Evolutionary conservation across 2,113 vertebrate genomes (phyloP).

Genomic region (Psilopsiagon aurifrons): DNA sequence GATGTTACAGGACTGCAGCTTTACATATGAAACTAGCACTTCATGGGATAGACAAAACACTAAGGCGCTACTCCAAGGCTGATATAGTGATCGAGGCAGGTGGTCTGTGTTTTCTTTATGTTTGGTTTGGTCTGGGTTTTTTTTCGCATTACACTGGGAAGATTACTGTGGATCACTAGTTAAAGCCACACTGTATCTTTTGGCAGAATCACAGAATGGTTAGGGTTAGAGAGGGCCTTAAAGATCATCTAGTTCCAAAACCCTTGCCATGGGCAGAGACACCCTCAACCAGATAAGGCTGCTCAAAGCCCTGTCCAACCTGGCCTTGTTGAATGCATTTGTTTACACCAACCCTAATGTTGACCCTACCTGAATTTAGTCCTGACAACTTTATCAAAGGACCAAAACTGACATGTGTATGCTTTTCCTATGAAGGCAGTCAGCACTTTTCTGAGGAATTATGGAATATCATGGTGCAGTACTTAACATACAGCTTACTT

Average conservation of each 20-base stretch:
- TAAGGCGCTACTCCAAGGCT: neutral
- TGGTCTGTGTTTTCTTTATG: neutral
- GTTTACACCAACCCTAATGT: neutral
- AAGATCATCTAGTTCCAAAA: neutral
- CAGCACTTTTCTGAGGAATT: neutral
- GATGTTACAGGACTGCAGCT: neutral
- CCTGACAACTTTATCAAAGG: neutral
- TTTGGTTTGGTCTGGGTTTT: neutral
- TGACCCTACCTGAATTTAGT: neutral
- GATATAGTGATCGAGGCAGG: neutral
- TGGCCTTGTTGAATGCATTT: neutral
- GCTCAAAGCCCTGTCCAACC: neutral
- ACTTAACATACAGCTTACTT: neutral
- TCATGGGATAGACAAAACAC: neutral
- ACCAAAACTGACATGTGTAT: neutral
- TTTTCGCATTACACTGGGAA: neutral
- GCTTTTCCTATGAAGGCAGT: neutral
- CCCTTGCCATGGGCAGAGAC: neutral
- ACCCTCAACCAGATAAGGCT: neutral
- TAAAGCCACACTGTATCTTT: neutral
- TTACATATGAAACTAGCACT: neutral
- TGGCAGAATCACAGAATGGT: neutral
- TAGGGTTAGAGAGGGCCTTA: neutral
- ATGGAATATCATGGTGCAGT: neutral
- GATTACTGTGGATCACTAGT: neutral